These are phyloP conservation scores for Mungos mungo DNA, from an alignment of 2,113 vertebrate genomes.

Conservation along the genomic window DNA sequence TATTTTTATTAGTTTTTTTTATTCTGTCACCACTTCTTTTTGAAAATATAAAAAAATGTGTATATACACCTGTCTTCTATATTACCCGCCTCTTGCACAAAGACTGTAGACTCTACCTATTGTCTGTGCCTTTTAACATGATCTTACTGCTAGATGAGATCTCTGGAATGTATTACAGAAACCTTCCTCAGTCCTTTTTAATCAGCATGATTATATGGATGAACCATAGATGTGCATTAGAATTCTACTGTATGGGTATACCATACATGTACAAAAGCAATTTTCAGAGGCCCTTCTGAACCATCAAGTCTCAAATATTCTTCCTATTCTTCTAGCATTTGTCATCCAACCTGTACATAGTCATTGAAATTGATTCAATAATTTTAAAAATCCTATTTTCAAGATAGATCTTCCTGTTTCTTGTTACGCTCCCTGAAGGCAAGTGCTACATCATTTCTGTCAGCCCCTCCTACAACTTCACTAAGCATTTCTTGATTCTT, in stretches of 20 bases:
- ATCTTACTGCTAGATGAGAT: not conserved
- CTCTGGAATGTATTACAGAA: not conserved
- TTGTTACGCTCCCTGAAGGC: constrained; percentile 18
- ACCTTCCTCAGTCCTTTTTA: not conserved
- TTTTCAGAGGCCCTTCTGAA: constrained; percentile 32
- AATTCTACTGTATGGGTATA: not conserved
- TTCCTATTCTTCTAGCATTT: not conserved
- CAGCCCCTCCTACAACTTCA: not conserved
- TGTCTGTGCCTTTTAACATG: not conserved
- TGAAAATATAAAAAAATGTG: not conserved
- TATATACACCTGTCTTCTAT: not conserved
- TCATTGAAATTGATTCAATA: constrained; percentile 34
- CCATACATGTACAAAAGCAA: not conserved
- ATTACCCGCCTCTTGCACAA: not conserved
- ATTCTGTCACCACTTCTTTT: not conserved
- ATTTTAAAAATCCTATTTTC: constrained; percentile 29
- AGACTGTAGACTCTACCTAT: not conserved
- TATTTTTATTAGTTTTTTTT: constrained; percentile 32
- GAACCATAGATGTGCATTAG: not conserved
- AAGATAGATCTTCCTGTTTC: constrained; percentile 28
- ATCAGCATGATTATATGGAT: not conserved
- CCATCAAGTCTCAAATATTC: constrained; percentile 20
- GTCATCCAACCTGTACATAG: not conserved
- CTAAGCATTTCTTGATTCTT: not conserved
- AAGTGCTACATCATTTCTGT: constrained; percentile 30